These are phyloP conservation scores for Theocolax elegans DNA, from an alignment of 1,140 invertebrate species.

Conservation along the genomic window DNA sequence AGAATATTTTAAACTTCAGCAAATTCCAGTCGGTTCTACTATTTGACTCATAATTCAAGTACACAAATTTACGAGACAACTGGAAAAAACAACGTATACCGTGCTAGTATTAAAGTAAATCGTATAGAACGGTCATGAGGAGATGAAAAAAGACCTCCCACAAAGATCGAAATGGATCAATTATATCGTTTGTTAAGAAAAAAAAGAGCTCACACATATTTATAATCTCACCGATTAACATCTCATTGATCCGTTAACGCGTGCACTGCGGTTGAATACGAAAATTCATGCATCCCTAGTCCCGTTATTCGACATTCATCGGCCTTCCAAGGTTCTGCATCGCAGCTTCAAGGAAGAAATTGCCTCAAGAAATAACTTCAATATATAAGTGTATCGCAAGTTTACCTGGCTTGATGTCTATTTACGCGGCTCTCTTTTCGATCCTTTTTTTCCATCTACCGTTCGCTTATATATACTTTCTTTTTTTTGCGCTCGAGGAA, in stretches of 20 bases:
- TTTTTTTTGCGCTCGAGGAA: background rate
- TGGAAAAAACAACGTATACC: too few species aligned
- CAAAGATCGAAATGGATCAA: background rate
- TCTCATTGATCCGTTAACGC: background rate
- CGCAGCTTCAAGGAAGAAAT: background rate
- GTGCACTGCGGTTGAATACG: background rate
- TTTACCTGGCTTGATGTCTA: background rate
- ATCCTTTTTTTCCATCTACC: conserved; percentile 3
- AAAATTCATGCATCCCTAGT: conserved; percentile 6
- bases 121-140: too few species aligned
- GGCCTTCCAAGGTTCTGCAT: conserved; percentile 16
- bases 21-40: too few species aligned
- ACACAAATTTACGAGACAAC: too few species aligned
- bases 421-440: conserved; percentile 12
- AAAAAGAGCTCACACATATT: too few species aligned
- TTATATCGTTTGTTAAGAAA: background rate
- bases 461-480: background rate
- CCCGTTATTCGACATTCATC: conserved; percentile 37
- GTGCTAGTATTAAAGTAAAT: too few species aligned
- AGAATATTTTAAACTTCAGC: too few species aligned
- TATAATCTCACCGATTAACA: conserved; percentile 8
- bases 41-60: too few species aligned
- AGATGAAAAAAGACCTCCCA: background rate
- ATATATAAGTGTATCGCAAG: too few species aligned
- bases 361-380: background rate